phyloP scores from a whole-genome alignment of 2,888 invertebrate genomes.

The Hyposoter didymator region DNA sequence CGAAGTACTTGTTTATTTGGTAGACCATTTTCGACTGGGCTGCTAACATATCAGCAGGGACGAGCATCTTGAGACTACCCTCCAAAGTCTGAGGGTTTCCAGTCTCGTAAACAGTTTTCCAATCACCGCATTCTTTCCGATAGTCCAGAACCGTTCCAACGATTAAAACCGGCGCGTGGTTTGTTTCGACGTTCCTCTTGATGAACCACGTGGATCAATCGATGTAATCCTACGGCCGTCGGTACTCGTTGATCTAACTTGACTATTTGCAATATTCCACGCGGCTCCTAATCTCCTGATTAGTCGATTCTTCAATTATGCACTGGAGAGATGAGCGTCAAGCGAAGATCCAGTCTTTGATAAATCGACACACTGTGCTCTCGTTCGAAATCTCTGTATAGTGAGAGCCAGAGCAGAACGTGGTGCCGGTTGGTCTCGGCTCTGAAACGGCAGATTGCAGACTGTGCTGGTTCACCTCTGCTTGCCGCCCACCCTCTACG shows the following conservation, averaged over 20 bases:
- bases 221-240: constrained; percentile 47
- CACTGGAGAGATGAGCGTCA: background rate
- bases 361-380: constrained; percentile 51
- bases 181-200: background rate
- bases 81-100: constrained; percentile 36
- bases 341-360: background rate
- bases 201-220: constrained; percentile 26
- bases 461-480: constrained; percentile 79
- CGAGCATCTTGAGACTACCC: constrained; percentile 88
- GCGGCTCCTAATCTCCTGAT: background rate
- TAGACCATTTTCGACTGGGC: constrained; percentile 97
- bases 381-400: constrained; percentile 51
- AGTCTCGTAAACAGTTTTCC: constrained; percentile 31
- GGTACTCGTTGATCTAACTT: constrained; percentile 32
- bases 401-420: constrained; percentile 73
- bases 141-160: background rate
- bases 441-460: constrained; percentile 79
- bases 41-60: constrained; percentile 96
- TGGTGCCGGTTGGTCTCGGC: constrained; percentile 74
- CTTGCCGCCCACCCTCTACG: constrained; percentile 69
- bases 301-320: background rate
- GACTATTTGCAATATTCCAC: background rate
- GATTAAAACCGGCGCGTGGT: background rate
- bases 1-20: constrained; percentile 97
- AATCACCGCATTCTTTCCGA: constrained; percentile 69